Percentiles rank a stretch among this genome's conserved stretches.
Conservation (phyloP, 2,888 invertebrate species). For the Deilephila porcellus region DNA sequence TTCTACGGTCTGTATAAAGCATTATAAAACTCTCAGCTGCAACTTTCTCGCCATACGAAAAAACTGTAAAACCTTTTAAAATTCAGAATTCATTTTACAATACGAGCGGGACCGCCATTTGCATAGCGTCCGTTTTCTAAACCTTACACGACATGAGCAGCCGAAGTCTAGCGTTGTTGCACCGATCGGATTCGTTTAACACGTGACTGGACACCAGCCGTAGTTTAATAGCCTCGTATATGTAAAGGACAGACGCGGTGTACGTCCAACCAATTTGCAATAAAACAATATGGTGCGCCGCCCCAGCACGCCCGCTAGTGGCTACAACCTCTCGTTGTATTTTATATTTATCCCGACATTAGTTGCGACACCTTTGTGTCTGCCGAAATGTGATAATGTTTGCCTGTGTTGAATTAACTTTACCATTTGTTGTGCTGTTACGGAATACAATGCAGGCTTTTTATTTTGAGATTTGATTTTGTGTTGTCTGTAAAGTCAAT, state of each 20-base stretch:
- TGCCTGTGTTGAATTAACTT: not conserved
- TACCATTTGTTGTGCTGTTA: not conserved
- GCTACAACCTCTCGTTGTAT: slow-evolving; percentile 56
- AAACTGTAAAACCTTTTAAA: slow-evolving; percentile 32
- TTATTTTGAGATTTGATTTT: not conserved
- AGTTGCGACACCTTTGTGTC: slow-evolving; percentile 62
- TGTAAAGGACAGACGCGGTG: slow-evolving; percentile 82
- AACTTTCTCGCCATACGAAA: slow-evolving; percentile 7
- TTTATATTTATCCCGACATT: slow-evolving; percentile 68
- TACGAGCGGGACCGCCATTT: slow-evolving; percentile 46
- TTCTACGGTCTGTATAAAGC: not conserved
- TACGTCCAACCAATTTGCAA: slow-evolving; percentile 84
- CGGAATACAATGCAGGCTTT: not conserved
- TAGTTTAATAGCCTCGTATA: slow-evolving; percentile 83
- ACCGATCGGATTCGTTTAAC: slow-evolving; percentile 82
- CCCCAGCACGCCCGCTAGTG: slow-evolving; percentile 63
- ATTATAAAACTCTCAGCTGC: not conserved
- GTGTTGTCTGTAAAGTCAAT: no score
- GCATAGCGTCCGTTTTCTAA: slow-evolving; percentile 52
- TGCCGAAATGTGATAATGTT: slow-evolving; percentile 16
- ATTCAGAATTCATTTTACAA: slow-evolving; percentile 44
- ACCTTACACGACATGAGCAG: slow-evolving; percentile 59
- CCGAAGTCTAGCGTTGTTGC: slow-evolving; percentile 49
- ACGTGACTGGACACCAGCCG: slow-evolving; percentile 80
- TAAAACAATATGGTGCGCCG: slow-evolving; percentile 81